Evolutionary conservation across 92 coral and sea anemone species (phyloP).

Genomic region (Bergia sp.): DNA sequence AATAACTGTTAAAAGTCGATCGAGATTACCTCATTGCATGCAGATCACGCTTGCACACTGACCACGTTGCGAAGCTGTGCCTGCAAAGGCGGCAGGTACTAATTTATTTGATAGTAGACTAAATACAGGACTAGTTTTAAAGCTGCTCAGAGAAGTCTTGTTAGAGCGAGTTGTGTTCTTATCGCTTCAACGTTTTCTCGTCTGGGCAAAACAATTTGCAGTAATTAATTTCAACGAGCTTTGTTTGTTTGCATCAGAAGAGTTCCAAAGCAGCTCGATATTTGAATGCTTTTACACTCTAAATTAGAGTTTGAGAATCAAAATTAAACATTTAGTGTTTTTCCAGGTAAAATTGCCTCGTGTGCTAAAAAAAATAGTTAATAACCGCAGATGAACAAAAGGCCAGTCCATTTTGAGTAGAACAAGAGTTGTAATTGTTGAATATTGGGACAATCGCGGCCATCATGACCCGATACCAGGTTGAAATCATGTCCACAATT

Average conservation of each 20-base stretch:
- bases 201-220: background rate
- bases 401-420: too few species aligned
- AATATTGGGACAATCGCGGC: too few species aligned
- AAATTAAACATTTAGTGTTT: too few species aligned
- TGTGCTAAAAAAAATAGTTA: too few species aligned
- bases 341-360: too few species aligned
- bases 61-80: background rate
- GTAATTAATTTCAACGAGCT: background rate
- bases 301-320: too few species aligned
- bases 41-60: conserved; percentile 7
- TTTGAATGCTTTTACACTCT: too few species aligned
- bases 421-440: too few species aligned
- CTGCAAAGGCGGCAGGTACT: background rate
- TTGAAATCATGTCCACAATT: too few species aligned
- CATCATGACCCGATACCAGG: too few species aligned
- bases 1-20: background rate
- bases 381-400: too few species aligned
- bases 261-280: too few species aligned
- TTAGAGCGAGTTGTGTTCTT: background rate
- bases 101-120: background rate
- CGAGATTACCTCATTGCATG: conserved; percentile 13
- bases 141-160: background rate
- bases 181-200: background rate
- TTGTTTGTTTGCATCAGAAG: background rate
- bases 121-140: background rate